These are phyloP conservation scores for Oryzias celebensis DNA, from an alignment of 2,113 vertebrate genomes.

Conservation along the genomic window DNA sequence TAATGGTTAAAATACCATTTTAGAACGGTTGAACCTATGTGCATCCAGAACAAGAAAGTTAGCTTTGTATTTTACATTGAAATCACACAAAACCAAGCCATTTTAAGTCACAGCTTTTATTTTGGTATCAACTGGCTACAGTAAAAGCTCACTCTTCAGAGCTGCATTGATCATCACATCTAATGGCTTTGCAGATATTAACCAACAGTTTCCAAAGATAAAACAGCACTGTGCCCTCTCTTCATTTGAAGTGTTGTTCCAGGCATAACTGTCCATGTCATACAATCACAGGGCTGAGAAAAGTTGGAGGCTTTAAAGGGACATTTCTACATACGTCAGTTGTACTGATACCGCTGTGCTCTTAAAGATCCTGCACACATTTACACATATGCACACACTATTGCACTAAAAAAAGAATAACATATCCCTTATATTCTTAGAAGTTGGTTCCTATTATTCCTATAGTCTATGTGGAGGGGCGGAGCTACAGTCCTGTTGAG, in stretches of 20 bases:
- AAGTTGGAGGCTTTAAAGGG: conserved; percentile 31
- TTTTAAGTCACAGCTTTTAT: no score
- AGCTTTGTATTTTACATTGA: no score
- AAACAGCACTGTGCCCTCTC: conserved; percentile 20
- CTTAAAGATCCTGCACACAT: conserved; percentile 36
- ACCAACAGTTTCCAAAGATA: conserved; percentile 1
- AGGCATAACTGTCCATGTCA: conserved; percentile 27
- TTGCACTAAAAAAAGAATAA: conserved; percentile 14
- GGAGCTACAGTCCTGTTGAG: conserved; percentile 23
- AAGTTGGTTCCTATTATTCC: conserved; percentile 14
- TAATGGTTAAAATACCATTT: no score
- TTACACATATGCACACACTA: conserved; percentile 21
- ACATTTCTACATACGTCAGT: conserved; percentile 43
- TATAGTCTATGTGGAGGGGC: conserved; percentile 15
- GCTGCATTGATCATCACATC: no score
- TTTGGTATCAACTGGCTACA: no score
- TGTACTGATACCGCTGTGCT: conserved; percentile 42
- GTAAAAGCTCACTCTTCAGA: no score
- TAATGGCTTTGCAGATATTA: no score
- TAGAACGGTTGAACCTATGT: no score
- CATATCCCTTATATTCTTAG: conserved; percentile 21
- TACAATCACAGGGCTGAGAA: conserved; percentile 55
- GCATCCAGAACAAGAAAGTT: no score
- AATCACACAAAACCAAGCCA: no score
- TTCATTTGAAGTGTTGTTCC: conserved; percentile 45